Evolutionary conservation across 1,140 invertebrate species (phyloP).

Genomic region (Littorina saxatilis): DNA sequence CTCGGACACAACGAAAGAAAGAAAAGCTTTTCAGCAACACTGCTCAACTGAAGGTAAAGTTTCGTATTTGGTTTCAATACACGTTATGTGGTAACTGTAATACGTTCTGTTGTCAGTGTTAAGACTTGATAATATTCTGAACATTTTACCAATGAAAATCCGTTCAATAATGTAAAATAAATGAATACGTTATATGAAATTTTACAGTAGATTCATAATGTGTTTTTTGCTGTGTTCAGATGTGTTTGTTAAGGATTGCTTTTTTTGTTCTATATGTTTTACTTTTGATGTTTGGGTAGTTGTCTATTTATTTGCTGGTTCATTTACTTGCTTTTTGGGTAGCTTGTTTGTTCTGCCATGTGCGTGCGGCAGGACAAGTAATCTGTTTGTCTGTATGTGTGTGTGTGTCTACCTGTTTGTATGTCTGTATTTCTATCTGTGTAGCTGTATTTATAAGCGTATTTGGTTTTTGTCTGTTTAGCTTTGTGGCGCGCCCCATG

Average conservation of each 20-base stretch:
- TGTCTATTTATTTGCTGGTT: not conserved
- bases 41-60: conserved; percentile 81
- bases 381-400: not conserved
- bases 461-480: too few relatives aligned
- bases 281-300: not conserved
- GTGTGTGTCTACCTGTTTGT: not conserved
- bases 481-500: too few relatives aligned
- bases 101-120: too few relatives aligned
- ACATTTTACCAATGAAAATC: too few relatives aligned
- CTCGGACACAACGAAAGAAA: conserved; percentile 80
- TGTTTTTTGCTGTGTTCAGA: too few relatives aligned
- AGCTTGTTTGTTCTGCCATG: not conserved
- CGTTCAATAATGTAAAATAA: too few relatives aligned
- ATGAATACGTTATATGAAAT: too few relatives aligned
- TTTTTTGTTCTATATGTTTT: not conserved
- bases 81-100: too few relatives aligned
- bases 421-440: not conserved
- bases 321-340: not conserved
- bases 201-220: too few relatives aligned
- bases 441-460: not conserved
- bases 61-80: too few relatives aligned
- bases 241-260: conserved; percentile 6
- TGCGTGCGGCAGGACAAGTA: too few relatives aligned
- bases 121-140: too few relatives aligned
- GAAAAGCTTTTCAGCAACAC: conserved; percentile 73